phyloP scores from a whole-genome alignment of 2,113 vertebrate genomes.

The Naja naja region DNA sequence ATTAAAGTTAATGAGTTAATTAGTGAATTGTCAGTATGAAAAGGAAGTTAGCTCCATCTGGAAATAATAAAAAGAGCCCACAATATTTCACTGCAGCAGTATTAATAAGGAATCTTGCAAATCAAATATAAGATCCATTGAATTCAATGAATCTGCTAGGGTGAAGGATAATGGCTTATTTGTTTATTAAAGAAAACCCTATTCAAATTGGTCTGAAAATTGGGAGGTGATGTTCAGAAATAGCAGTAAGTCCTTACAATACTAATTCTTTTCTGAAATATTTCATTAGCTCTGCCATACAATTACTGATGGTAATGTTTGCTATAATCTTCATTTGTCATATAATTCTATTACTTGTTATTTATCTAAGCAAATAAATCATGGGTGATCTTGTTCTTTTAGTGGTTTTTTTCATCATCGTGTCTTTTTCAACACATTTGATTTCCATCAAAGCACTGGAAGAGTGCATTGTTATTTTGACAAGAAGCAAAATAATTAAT shows the following conservation, averaged over 20 bases:
- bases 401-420: not conserved
- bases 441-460: constrained; percentile 4
- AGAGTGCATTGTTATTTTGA: constrained; percentile 29
- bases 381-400: not conserved
- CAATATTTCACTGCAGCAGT: not conserved
- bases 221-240: not conserved
- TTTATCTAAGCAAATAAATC: not conserved
- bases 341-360: not conserved
- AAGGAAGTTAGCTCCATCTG: not conserved
- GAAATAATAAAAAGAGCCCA: not conserved
- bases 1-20: not conserved
- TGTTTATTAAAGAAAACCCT: not conserved
- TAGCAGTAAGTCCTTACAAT: not conserved
- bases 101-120: not conserved
- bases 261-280: not conserved
- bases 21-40: not conserved
- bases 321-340: not conserved
- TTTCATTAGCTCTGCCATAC: not conserved
- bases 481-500: constrained; percentile 30
- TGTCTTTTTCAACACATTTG: not conserved
- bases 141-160: not conserved
- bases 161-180: not conserved
- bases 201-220: not conserved
- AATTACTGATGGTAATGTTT: not conserved
- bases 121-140: not conserved